phyloP scores from a whole-genome alignment of 1,140 invertebrate genomes.

The Reticulitermes speratus region DNA sequence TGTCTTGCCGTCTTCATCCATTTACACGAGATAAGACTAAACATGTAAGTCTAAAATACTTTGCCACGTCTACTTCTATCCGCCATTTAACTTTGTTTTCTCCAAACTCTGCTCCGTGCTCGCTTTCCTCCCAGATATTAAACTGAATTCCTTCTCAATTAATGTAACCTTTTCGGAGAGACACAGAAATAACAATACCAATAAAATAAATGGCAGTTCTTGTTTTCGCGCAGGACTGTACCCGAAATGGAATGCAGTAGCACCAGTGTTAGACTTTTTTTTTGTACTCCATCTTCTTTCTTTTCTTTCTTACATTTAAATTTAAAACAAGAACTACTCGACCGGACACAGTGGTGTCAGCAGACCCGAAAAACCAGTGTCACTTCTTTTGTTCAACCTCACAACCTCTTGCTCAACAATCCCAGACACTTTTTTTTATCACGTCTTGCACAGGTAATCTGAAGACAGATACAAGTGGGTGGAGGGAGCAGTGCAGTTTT shows the following conservation, averaged over 20 bases:
- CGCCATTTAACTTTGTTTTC: neutral
- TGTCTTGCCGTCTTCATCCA: neutral
- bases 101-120: neutral
- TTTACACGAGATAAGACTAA: neutral
- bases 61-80: neutral
- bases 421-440: neutral
- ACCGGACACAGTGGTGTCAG: neutral
- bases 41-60: neutral
- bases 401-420: constrained; percentile 5
- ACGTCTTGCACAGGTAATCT: too few relatives aligned
- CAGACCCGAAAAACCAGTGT: neutral
- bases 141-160: neutral
- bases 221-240: neutral
- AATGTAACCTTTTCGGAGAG: neutral
- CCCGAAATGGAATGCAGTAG: neutral
- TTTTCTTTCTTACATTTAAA: constrained; percentile 15
- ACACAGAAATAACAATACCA: neutral
- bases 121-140: neutral
- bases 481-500: too few relatives aligned
- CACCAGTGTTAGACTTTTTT: neutral
- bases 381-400: constrained; percentile 15
- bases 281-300: neutral
- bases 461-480: too few relatives aligned
- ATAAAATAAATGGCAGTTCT: neutral
- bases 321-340: neutral